phyloP scores from a whole-genome alignment of 2,888 invertebrate species.

The Orchestes rusci region DNA sequence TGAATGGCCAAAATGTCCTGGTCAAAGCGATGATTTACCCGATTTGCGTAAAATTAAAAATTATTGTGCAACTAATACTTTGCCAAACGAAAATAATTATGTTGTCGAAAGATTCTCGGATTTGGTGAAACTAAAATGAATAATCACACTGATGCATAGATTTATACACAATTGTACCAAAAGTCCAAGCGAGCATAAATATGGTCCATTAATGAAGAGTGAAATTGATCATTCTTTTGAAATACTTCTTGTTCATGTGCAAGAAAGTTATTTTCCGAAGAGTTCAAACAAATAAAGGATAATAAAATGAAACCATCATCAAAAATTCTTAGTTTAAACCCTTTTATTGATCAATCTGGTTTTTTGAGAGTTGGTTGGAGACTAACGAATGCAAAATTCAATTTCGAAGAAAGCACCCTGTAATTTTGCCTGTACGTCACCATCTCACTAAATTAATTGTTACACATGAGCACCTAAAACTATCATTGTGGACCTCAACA shows the following conservation, averaged over 20 bases:
- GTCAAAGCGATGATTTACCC: background rate
- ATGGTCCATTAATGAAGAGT: background rate
- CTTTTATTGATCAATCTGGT: conserved; percentile 21
- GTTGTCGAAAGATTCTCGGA: conserved; percentile 2
- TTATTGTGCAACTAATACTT: background rate
- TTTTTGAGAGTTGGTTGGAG: conserved; percentile 25
- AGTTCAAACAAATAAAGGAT: background rate
- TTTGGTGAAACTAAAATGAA: conserved; percentile 1
- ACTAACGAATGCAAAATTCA: conserved; percentile 21
- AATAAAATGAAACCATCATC: background rate
- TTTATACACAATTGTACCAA: conserved; percentile 1
- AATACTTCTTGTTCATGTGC: background rate
- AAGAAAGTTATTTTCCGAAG: background rate
- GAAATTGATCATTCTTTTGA: conserved; percentile 1
- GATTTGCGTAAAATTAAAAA: background rate
- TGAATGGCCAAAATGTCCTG: conserved; percentile 11
- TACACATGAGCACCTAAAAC: conserved; percentile 16
- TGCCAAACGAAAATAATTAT: background rate
- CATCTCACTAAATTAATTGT: conserved; percentile 23
- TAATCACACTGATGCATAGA: background rate
- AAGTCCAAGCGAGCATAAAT: background rate
- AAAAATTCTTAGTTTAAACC: conserved; percentile 21
- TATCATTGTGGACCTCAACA: conserved; percentile 24
- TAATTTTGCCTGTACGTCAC: conserved; percentile 23
- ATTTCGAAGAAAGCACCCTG: conserved; percentile 24